Base-by-base conservation (phyloP, 2,113 vertebrate genomes). In the Machaerirhynchus nigripectus region DNA sequence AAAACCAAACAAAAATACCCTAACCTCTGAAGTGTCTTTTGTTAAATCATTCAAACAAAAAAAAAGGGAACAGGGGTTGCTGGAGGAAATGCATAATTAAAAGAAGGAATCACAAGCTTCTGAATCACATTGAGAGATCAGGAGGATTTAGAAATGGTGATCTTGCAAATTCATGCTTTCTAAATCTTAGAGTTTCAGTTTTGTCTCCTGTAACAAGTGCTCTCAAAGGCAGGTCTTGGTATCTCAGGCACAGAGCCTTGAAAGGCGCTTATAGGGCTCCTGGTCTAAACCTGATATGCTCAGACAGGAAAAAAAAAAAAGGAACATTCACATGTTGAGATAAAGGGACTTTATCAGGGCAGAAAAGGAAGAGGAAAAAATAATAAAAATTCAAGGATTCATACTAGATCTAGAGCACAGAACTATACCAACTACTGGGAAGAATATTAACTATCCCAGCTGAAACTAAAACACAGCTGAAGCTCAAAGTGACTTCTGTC, bases 61-160 rank as follows among this genome's bases (percentile, higher is more conserved):
- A 90, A 88, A 95, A 86, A 55, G 35, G 84, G 93, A 96, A 95
- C 75, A 93, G 59, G 27, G 67, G 49, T 67, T 93, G 9, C 33
- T 76, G 82, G 80, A 93, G 84, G 87, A 96, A 89, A 47, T 83
- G 59, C 30, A 30, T 75, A 57, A 81, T 59, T 74, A 53, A 57
- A 79, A 73, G 77, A 59, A 77, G 13, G 10, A 79, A 87, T 96
- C 96, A 96, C n/a, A 82, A 79, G 96, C 11, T 79, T 91, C 46
- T 97, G 94, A 96, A 44, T 97, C 94, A 96, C 56, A 37, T 26
- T 74, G 67, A 78, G 50, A 11, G 11, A 84, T 49, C 21, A 60
- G 79, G 64, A 30, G 3, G 15, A 63, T 94, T 91, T 56, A 30
- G 59, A 94, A 88, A 46, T 35, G 8, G 10, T 52, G 16, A 6